These are phyloP conservation scores for Myotis lucifugus DNA, from an alignment of 2,113 vertebrate species.

Conservation along the genomic window DNA sequence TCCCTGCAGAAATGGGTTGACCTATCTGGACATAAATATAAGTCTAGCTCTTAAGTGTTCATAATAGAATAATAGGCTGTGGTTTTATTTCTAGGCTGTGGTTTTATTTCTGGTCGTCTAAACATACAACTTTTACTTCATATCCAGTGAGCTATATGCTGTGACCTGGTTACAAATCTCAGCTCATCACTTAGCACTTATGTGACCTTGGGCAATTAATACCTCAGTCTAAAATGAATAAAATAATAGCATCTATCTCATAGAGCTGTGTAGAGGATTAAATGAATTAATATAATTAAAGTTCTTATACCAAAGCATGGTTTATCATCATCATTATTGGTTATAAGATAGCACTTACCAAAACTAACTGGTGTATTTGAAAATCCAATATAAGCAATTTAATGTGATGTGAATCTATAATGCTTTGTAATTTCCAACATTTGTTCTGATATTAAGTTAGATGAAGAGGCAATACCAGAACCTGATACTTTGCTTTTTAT, in stretches of 20 bases:
- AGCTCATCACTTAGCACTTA: not conserved
- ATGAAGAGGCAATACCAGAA: not conserved
- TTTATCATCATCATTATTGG: not conserved
- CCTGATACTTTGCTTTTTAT: not conserved
- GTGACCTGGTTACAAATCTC: not conserved
- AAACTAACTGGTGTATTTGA: constrained; percentile 44
- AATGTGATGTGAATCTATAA: not conserved
- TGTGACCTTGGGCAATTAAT: not conserved
- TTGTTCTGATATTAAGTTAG: constrained; percentile 37
- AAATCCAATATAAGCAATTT: constrained; percentile 21
- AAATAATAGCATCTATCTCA: not conserved
- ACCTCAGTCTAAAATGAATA: constrained; percentile 21
- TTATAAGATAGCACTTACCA: constrained; percentile 42
- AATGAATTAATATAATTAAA: constrained; percentile 35
- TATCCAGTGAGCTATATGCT: constrained; percentile 8
- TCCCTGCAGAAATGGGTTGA: not conserved
- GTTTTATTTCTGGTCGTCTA: constrained; percentile 34
- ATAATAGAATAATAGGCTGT: not conserved
- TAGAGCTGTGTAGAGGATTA: not conserved
- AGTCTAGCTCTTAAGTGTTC: constrained; percentile 31
- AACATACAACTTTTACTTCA: not conserved
- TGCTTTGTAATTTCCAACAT: constrained; percentile 16
- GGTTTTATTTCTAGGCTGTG: constrained; percentile 7
- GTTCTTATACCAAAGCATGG: constrained; percentile 7
- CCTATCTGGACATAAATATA: constrained; percentile 4